Evolutionary conservation across 1,140 invertebrate species (phyloP), one percentile per base, ranked within the genome.

Genomic region (Oscheius sp.): DNA sequence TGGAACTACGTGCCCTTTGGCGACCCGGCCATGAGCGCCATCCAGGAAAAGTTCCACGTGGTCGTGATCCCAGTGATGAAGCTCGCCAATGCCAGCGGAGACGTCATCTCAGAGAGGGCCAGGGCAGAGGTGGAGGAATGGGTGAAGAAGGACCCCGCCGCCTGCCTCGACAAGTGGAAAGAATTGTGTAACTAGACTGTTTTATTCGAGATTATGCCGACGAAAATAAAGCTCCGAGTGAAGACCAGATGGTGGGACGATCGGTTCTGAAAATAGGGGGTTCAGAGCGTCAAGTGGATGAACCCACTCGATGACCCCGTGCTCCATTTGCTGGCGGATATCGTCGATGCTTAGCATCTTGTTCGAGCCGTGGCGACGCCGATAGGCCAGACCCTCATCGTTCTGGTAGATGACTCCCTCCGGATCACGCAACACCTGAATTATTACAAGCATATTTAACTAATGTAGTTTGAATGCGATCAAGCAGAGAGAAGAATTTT

Each of bases 1-100:
- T 76, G 75, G 75, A 36, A 55, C 3, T 76, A 76, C 36, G 63
- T 76, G 49, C 70, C 70, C 31, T 76, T 76, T 58, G 75, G 74
- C 10, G 59, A 74, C 38, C 32, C 65, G 1, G 15, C 58, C 58
- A 26, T 68, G 13, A 34, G 35, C 2, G 20, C 55, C 55, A 23
- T 59, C 55, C 15, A 20, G 18, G 45, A 76, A 69, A 76, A 75
- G 42, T 76, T 31, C 72, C 64, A 76, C n/a, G 75, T 63, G 4
- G 45, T 23, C 7, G 59, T 71, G 0, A 74, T 76, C 29, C 75
- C 75, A 1, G 73, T 64, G 4, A 7, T 75, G 52, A 59, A 69
- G 26, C 42, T 76, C n/a, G 66, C 75, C 3, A 46, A 76, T 35
- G 36, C 29, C 42, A 28, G 75, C 1, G 75, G 75, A 32, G 42